Percentiles rank a stretch among this genome's conserved stretches.
Evolutionary conservation across 2,797 vertebrate genomes (phyloP).

Genomic region (Hoplostethus atlanticus): DNA sequence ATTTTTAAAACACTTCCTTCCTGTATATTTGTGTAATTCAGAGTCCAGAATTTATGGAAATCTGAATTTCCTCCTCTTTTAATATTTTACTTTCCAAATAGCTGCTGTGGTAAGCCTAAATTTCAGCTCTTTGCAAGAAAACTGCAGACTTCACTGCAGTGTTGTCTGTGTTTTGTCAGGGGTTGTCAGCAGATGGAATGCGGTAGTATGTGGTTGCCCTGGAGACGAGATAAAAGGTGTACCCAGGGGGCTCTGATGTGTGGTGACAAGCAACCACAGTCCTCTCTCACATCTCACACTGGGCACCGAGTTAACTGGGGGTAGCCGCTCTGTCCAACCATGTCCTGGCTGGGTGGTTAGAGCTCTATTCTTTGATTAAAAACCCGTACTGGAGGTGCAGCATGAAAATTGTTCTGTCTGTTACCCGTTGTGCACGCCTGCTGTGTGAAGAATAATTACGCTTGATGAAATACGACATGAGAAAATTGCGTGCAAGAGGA

Average conservation of each 20-base stretch:
- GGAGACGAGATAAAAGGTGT: conserved; percentile 74
- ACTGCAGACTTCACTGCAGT: conserved; percentile 42
- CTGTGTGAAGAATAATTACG: conserved; percentile 37
- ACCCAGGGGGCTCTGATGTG: conserved; percentile 56
- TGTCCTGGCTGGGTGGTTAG: conserved; percentile 52
- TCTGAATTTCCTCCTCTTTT: neutral
- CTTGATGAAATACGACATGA: conserved; percentile 11
- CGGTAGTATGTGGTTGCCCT: conserved; percentile 73
- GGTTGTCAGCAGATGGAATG: conserved; percentile 67
- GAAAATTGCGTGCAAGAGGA: conserved; percentile 14
- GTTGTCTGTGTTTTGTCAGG: conserved; percentile 64
- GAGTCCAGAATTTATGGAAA: neutral
- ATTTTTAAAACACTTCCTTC: conserved; percentile 17
- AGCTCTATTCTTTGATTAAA: conserved; percentile 53
- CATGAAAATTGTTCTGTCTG: conserved; percentile 26
- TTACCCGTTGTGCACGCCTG: neutral
- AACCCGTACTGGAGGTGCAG: conserved; percentile 10
- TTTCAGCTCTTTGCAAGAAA: conserved; percentile 12
- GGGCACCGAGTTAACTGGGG: conserved; percentile 38
- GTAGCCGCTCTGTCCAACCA: conserved; percentile 36
- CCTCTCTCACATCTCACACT: conserved; percentile 37
- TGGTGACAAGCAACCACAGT: conserved; percentile 65
- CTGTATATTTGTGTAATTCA: neutral
- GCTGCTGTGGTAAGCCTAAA: conserved; percentile 12
- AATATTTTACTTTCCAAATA: neutral